Evolutionary conservation across 2,797 vertebrate genomes (phyloP), one percentile per base, ranked within the genome.

Genomic region (Eupleurogrammus muticus): DNA sequence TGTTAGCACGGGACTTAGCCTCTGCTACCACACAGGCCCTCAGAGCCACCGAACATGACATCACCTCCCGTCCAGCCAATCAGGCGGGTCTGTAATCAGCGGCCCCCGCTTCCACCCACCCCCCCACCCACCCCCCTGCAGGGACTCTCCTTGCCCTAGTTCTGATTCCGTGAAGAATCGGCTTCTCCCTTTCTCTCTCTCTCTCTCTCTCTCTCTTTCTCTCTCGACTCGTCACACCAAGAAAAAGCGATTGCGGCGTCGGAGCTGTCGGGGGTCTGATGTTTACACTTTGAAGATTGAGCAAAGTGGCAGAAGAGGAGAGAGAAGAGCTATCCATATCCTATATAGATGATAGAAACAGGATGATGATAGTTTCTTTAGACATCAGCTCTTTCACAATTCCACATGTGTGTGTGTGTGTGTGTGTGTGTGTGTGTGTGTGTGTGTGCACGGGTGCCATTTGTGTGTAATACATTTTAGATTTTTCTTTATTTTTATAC

Each of bases 81-180:
- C 82, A 84, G 69, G 40, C 59, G n/a, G 28, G 54, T 82, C 60
- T 47, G 70, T 59, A n/a, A 55, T 83, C 60, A 1, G 9, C 16
- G 51, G 16, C 70, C 51, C 28, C 3, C 28, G 28, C 28, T n/a
- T n/a, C n/a, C n/a, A n/a, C 61, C 77, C 80, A 42, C 51, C 79
- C 85, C 71, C 61, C 50, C 40, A 1, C 48, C 47, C n/a, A n/a
- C n/a, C n/a, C n/a, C 76, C 86, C 88, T 76, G 75, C 74, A 73
- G 87, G 84, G 90, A 90, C 82, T 76, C 79, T 90, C 58, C 70
- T 80, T 93, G 93, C 79, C 92, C 93, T 94, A 94, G 90, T 93
- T 94, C 85, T 78, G 82, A 91, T 73, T 77, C 66, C 82, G 75
- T 92, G 91, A 90, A 92, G 84, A 92, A 93, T 91, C 42, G 58